Evolutionary conservation across 2,113 vertebrate species (phyloP), one percentile per base, ranked within the genome.

Genomic region (Diglossa brunneiventris): DNA sequence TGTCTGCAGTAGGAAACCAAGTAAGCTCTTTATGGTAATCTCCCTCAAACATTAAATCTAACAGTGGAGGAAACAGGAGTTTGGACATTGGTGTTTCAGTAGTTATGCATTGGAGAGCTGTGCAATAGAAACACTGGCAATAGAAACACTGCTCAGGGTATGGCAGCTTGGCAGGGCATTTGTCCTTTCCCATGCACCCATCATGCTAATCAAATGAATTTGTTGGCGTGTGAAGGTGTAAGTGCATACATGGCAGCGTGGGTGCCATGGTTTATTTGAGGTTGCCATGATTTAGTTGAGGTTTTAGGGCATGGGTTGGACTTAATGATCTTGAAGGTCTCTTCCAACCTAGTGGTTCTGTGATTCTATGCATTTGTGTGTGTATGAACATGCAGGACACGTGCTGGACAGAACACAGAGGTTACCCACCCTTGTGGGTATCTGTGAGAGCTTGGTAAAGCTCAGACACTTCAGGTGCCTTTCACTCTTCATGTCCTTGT

Each of bases 161-260:
- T 8, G 26, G 82, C 1, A 4, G 20, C 70, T 85, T 75, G 41
- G 22, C 37, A 7, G 69, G 31, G 10, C 33, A 2, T 63, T 64
- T 75, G 30, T 59, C 24, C 49, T 72, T 89, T 61, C 33, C 62
- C 19, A 1, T 31, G 28, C 30, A 28, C 16, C 19, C 37, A 1
- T 27, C 2, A 0, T 9, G 8, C 37, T 44, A 31, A 11, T 53
- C 18, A 44, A 59, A 59, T 11, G n/a, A n/a, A 33, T 69, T 72
- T 28, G 12, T 41, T 64, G 0, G 8, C 52, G 10, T 7, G 1
- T 19, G 28, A 58, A 66, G 37, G 50, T 42, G 11, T 35, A 35
- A 56, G 53, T 24, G 35, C 0, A 0, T 2, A 5, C 18, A 1
- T 18, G 52, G 50, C 39, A 15, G 44, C 0, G 0, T 30, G 69